Evolutionary conservation across 2,113 vertebrate species (phyloP).

Genomic region (Scatophagus argus): DNA sequence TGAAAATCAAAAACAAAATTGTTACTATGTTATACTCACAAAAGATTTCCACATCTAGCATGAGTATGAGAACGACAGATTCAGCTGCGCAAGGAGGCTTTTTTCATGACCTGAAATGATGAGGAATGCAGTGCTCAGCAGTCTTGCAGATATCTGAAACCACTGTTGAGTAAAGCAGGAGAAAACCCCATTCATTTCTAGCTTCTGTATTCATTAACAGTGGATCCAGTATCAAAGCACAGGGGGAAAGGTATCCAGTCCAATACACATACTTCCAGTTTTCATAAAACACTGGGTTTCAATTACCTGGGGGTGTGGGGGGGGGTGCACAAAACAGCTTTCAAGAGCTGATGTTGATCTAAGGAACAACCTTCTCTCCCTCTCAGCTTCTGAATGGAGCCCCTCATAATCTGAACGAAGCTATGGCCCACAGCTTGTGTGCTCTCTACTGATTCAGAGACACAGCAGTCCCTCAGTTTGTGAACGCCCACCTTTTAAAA

Average conservation of each 20-base stretch:
- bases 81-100: slow-evolving; percentile 56
- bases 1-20: not conserved
- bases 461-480: slow-evolving; percentile 67
- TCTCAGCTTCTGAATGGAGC: slow-evolving; percentile 74
- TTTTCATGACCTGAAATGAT: slow-evolving; percentile 58
- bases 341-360: slow-evolving; percentile 78
- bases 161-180: slow-evolving; percentile 68
- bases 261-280: slow-evolving; percentile 68
- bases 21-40: slow-evolving; percentile 18
- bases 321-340: slow-evolving; percentile 68
- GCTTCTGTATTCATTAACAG: slow-evolving; percentile 80
- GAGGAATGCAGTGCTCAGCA: slow-evolving; percentile 79
- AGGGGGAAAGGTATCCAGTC: slow-evolving; percentile 46
- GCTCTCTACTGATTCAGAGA: slow-evolving; percentile 59
- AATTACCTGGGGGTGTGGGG: slow-evolving; percentile 58
- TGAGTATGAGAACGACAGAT: slow-evolving; percentile 62
- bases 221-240: slow-evolving; percentile 73
- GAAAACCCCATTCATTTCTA: slow-evolving; percentile 74
- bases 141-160: slow-evolving; percentile 72
- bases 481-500: slow-evolving; percentile 54
- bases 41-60: slow-evolving; percentile 37
- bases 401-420: slow-evolving; percentile 69
- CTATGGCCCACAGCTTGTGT: slow-evolving; percentile 38
- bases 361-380: slow-evolving; percentile 66
- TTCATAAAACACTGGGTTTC: slow-evolving; percentile 73